These are phyloP conservation scores for Todus mexicanus DNA, from an alignment of 2,797 vertebrate genomes.

Conservation along the genomic window DNA sequence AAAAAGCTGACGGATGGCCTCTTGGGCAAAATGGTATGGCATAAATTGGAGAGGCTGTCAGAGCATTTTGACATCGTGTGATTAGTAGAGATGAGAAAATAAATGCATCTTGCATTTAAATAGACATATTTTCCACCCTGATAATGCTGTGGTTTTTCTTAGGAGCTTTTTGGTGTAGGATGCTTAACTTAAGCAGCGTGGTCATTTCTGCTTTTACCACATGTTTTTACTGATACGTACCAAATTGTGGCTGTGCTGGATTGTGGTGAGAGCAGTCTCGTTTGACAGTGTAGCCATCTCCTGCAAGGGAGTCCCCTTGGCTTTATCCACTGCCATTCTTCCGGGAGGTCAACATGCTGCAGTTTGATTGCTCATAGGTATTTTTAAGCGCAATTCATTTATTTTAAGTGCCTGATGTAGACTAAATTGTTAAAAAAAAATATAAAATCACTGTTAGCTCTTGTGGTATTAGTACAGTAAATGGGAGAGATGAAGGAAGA, in stretches of 20 bases:
- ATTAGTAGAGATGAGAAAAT: neutral
- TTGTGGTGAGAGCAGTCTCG: neutral
- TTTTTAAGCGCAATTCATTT: neutral
- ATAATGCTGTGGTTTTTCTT: neutral
- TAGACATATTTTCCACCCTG: neutral
- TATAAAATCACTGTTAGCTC: neutral
- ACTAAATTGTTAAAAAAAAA: neutral
- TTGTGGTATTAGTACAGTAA: neutral
- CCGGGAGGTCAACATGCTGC: neutral
- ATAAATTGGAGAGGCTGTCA: neutral
- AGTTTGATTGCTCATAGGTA: neutral
- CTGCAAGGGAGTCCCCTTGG: neutral
- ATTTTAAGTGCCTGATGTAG: neutral
- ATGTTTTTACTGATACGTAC: constrained; percentile 22
- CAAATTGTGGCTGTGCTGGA: neutral
- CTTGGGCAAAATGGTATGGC: neutral
- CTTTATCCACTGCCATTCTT: neutral
- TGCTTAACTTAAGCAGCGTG: neutral
- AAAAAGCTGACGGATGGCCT: neutral
- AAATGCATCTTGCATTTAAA: neutral
- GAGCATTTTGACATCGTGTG: neutral
- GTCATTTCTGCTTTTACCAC: neutral
- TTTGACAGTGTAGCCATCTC: neutral
- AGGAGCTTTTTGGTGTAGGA: neutral
- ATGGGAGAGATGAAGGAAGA: neutral